A percentile compares a stretch with the other conserved stretches of the same genome.
These are phyloP conservation scores for Cetoscarus ocellatus DNA, from an alignment of 2,797 vertebrate genomes.

Conservation along the genomic window DNA sequence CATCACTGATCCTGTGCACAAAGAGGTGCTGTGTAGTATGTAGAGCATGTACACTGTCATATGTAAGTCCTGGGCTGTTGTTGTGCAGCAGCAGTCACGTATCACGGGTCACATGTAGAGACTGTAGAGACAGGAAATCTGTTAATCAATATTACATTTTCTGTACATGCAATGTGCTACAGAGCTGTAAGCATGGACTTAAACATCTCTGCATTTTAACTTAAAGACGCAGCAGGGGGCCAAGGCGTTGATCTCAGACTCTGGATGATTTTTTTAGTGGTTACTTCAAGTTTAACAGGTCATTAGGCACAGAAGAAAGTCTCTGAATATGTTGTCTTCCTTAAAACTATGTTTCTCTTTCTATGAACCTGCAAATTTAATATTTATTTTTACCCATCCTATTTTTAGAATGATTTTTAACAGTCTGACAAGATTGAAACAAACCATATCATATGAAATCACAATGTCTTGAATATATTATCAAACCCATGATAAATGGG, in stretches of 20 bases:
- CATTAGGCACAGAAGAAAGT: background rate
- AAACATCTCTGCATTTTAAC: background rate
- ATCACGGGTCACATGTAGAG: constrained; percentile 20
- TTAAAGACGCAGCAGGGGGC: background rate
- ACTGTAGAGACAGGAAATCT: background rate
- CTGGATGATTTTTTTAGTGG: background rate
- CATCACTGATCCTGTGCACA: constrained; percentile 59
- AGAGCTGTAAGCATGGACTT: background rate
- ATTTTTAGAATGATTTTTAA: background rate
- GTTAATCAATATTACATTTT: constrained; percentile 4
- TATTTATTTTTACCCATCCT: background rate
- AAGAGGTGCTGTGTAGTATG: constrained; percentile 54
- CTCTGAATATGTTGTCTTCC: background rate
- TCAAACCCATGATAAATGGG: too few relatives aligned
- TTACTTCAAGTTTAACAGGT: too few relatives aligned
- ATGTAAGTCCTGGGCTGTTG: background rate
- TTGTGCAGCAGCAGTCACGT: constrained; percentile 31
- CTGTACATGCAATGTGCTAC: background rate
- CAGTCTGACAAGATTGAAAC: background rate
- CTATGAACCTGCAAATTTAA: background rate
- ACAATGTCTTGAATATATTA: too few relatives aligned
- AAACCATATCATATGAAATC: too few relatives aligned
- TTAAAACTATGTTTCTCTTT: background rate
- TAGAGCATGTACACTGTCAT: constrained; percentile 16
- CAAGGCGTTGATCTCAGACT: background rate